Conservation (phyloP, 2,797 vertebrate species). For the Ptychobarbus kaznakovi region DNA sequence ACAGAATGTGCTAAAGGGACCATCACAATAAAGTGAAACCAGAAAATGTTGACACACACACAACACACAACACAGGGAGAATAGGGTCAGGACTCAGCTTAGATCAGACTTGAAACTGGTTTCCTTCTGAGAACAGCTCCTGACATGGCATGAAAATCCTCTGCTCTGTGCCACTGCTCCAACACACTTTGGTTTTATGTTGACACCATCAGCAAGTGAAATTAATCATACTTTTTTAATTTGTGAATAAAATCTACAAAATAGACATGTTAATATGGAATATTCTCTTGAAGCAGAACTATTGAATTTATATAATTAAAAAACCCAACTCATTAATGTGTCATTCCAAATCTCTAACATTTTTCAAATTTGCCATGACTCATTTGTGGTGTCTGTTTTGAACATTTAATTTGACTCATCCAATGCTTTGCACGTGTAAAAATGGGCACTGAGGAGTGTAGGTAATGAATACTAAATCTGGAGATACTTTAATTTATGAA, state of each 20-base stretch:
- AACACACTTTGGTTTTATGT: neutral
- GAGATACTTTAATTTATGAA: slow-evolving; percentile 5
- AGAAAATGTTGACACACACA: neutral
- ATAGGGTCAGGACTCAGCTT: neutral
- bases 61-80: neutral
- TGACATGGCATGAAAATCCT: neutral
- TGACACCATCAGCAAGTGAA: neutral
- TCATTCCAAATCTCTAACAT: neutral
- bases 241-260: neutral
- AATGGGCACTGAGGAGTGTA: slow-evolving; percentile 43
- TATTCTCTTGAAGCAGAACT: neutral
- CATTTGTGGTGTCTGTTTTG: slow-evolving; percentile 47
- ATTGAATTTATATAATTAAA: neutral
- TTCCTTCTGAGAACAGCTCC: neutral
- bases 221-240: neutral
- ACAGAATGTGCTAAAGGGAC: too few species aligned
- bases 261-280: neutral
- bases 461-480: neutral
- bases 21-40: too few species aligned
- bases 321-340: neutral
- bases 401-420: slow-evolving; percentile 50
- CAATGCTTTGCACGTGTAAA: slow-evolving; percentile 50
- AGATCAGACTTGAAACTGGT: neutral
- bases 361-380: slow-evolving; percentile 29
- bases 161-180: neutral